Evolutionary conservation across 2,888 invertebrate species (phyloP).

Genomic region (Nemapogon koenigi): DNA sequence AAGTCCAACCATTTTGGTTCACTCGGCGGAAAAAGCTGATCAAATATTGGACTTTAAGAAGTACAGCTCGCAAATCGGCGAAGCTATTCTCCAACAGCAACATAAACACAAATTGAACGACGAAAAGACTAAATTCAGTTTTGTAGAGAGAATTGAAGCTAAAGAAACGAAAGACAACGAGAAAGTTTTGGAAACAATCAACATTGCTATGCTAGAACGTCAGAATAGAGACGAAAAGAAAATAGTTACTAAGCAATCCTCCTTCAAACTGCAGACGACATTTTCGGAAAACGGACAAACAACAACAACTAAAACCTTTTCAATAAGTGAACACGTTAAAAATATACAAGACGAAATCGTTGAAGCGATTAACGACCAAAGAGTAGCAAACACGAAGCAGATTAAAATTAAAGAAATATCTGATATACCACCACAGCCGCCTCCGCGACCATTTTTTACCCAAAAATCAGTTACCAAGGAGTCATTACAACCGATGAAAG

Average conservation of each 20-base stretch:
- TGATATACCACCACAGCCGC: constrained; percentile 25
- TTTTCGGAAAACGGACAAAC: constrained; percentile 13
- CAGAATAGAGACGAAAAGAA: constrained; percentile 16
- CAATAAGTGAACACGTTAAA: constrained; percentile 16
- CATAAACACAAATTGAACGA: constrained; percentile 19
- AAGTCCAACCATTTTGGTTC: constrained; percentile 23
- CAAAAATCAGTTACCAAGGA: constrained; percentile 17
- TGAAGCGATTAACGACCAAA: constrained; percentile 17
- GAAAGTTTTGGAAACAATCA: constrained; percentile 33
- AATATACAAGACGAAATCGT: constrained; percentile 17
- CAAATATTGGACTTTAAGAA: constrained; percentile 47
- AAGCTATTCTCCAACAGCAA: constrained; percentile 35
- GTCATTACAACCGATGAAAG: background rate
- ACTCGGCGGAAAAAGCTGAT: constrained; percentile 37
- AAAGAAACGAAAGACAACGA: constrained; percentile 13
- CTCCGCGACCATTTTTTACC: constrained; percentile 24
- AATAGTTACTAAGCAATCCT: constrained; percentile 7
- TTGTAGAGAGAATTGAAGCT: constrained; percentile 17
- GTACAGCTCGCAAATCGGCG: constrained; percentile 40
- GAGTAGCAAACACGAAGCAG: background rate
- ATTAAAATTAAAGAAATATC: background rate
- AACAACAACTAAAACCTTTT: constrained; percentile 10
- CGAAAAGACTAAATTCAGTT: constrained; percentile 17
- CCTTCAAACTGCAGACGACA: constrained; percentile 13
- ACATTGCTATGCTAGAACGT: constrained; percentile 32